Conservation (phyloP, 2,113 vertebrate genomes). For the Penelope pileata region DNA sequence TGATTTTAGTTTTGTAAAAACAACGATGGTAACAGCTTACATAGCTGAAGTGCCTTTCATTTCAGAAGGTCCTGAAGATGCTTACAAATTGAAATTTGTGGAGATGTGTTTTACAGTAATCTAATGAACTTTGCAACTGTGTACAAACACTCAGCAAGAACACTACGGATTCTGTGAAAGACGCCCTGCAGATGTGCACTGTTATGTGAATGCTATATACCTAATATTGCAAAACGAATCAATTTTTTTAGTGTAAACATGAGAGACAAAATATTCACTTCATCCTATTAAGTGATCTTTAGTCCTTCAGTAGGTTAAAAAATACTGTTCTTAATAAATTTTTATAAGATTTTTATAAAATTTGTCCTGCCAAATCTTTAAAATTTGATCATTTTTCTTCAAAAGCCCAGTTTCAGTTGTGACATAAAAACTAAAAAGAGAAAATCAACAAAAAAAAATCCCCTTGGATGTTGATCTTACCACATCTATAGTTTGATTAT, state of each 20-base stretch:
- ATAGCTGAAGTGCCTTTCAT: neutral
- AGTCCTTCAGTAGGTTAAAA: neutral
- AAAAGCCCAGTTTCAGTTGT: neutral
- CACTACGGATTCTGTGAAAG: neutral
- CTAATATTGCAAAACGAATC: neutral
- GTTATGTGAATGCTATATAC: neutral
- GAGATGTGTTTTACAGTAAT: neutral
- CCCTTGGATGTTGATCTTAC: neutral
- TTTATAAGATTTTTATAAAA: neutral
- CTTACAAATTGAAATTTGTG: neutral
- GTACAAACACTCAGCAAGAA: neutral
- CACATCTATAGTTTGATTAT: neutral
- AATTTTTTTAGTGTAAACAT: neutral
- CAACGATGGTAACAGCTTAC: neutral
- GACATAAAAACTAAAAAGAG: neutral
- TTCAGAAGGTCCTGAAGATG: neutral
- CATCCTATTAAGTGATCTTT: neutral
- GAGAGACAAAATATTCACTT: neutral
- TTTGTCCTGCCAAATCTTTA: neutral
- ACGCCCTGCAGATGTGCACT: neutral
- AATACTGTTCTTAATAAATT: fast-evolving
- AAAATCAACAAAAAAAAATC: neutral
- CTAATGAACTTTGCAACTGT: neutral
- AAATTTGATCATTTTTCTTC: neutral
- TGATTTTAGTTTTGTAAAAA: neutral